Base-by-base conservation (phyloP, 2,113 vertebrate genomes). In the Ornithorhynchus anatinus region DNA sequence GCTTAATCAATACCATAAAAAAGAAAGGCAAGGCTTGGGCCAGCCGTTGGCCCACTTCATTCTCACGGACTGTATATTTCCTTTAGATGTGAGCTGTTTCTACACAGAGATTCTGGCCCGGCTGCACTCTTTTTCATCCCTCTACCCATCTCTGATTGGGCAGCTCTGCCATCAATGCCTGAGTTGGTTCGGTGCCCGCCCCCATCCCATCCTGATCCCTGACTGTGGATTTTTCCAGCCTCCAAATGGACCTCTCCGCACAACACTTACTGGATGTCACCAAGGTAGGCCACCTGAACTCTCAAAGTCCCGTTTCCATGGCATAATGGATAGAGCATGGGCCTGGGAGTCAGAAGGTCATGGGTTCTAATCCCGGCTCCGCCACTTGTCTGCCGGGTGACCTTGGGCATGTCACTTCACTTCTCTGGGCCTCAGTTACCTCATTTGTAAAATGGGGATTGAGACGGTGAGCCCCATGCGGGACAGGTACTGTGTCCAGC, bases 161-260 rank as follows among this genome's bases (percentile, higher is more conserved):
- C 88, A 58, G 45, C 86, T 95, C 61, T 95, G 94, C 58, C 86
- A 87, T 36, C 93, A 95, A 62, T 91, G 92, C 8, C 72, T 89
- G 36, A 84, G 85, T 44, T 94, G 93, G 89, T 86, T 95, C 61
- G 64, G 69, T 2, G 35, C 42, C 2, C 92, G 87, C 63, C 64
- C 88, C 1, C 70, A 91, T n/a, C 95, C 95, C 0, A 33, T 92
- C 54, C 90, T 96, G 11, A 51, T 93, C 36, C 95, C 94, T 0
- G 87, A 85, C 1, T 47, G 80, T 13, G 91, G 89, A 20, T 96
- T 96, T 83, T 91, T 97, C 48, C 92, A 91, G 58, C 85, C 90
- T 20, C 94, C 95, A 0, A 92, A 88, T 3, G 91, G 89, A 11
- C 84, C 91, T 17, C 91, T 95, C 13, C 79, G 58, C 31, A 87